Base-by-base conservation (phyloP, 2,113 vertebrate species). In the Vanacampus margaritifer region DNA sequence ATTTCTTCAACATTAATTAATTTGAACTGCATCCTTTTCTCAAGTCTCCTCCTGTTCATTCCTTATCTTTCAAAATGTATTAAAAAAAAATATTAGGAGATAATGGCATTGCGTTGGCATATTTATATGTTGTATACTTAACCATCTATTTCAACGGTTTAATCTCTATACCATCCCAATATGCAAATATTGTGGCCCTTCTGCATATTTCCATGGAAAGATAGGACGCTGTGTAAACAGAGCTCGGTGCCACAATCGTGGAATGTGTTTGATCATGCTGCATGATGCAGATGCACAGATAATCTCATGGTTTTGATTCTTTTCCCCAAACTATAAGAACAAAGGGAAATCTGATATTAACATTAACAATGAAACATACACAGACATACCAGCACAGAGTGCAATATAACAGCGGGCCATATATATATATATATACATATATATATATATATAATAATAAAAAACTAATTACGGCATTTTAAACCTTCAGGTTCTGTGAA, bases 141-240 rank as follows among this genome's bases (percentile, higher is more conserved):
- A 64, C 3, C 2, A 48, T 74, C 77, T 76, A 82, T 74, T 82
- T 59, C 74, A 79, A 86, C 71, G 71, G 69, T 32, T 73, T 64
- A 71, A 72, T 66, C 37, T 78, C 70, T 79, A 76, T 77, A 39
- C 65, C 71, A 69, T 65, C 65, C 69, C 83, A 89, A 84, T 78
- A 83, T 78, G 71, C 72, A 64, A 82, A 84, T 82, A 81, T 80
- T 78, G 79, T 57, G 53, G 63, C 41, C 74, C 83, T 79, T 85
- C 81, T 84, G 84, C 74, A 83, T 73, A 73, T 74, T 72, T 65
- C 64, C 64, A 67, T 78, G 66, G 68, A 83, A 72, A 71, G 67
- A 64, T 73, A 68, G 73, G 62, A 69, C 74, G 71, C 5, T 50
- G 64, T 61, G 73, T 84, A 83, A 86, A 85, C 79, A 85, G 67